Percentiles rank a stretch among this genome's conserved stretches.
These are phyloP conservation scores for Discoglossus pictus DNA, from an alignment of 2,797 vertebrate species.

Conservation along the genomic window DNA sequence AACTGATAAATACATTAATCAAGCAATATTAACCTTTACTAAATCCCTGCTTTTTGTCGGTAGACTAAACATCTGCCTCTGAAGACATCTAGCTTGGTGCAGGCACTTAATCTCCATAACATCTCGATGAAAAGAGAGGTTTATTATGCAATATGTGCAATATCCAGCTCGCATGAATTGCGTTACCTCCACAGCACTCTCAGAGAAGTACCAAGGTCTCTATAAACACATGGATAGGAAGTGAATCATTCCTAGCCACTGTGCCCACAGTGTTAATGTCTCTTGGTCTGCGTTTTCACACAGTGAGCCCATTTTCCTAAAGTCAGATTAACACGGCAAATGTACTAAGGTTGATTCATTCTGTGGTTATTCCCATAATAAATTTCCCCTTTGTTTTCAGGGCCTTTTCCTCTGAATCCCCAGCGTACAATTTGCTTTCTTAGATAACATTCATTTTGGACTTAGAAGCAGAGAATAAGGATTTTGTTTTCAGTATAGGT, in stretches of 20 bases:
- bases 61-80: too few species aligned
- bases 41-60: too few species aligned
- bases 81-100: too few species aligned
- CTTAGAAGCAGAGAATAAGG: conserved; percentile 21
- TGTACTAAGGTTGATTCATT: conserved; percentile 29
- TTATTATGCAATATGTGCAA: too few species aligned
- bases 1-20: too few species aligned
- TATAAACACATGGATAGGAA: conserved; percentile 29
- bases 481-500: conserved; percentile 34
- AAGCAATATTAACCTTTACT: too few species aligned
- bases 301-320: conserved; percentile 37
- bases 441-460: conserved; percentile 34
- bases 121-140: too few species aligned
- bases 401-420: not conserved
- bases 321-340: conserved; percentile 33
- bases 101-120: too few species aligned
- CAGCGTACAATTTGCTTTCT: conserved; percentile 32
- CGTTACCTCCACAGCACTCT: too few species aligned
- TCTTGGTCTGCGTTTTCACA: conserved; percentile 20
- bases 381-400: conserved; percentile 17
- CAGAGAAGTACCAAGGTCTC: conserved; percentile 4
- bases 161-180: too few species aligned
- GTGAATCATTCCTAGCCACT: conserved; percentile 21
- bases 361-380: conserved; percentile 29
- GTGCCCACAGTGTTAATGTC: conserved; percentile 17